phyloP scores from a whole-genome alignment of 2,113 vertebrate species.

The Anguilla japonica region DNA sequence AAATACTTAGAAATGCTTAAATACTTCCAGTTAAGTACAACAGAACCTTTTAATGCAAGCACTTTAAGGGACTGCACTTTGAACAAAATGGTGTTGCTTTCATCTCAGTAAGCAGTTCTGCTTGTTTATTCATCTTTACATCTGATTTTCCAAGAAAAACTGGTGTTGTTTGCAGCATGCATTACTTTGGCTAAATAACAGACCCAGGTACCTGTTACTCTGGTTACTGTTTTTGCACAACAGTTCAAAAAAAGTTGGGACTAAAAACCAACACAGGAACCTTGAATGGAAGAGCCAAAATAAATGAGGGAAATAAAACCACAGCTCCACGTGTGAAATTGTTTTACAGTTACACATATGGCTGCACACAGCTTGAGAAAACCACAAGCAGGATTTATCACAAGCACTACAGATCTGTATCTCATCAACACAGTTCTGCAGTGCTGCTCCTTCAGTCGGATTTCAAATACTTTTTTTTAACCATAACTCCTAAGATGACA shows the following conservation, averaged over 20 bases:
- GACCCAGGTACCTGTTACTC: background rate
- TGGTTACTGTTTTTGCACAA: background rate
- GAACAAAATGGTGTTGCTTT: background rate
- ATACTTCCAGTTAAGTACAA: background rate
- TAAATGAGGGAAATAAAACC: background rate
- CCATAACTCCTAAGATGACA: background rate
- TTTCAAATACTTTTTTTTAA: background rate
- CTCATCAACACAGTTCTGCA: no score
- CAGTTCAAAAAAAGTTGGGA: background rate
- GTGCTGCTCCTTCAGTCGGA: no score
- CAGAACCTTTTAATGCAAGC: background rate
- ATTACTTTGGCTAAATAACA: background rate
- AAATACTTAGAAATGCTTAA: background rate
- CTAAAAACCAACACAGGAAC: background rate
- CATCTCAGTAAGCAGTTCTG: background rate
- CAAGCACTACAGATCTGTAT: no score
- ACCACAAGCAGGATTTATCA: no score
- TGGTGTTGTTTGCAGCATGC: background rate
- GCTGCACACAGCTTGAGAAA: background rate
- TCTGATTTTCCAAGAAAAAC: background rate
- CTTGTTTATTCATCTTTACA: background rate
- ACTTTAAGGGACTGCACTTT: background rate
- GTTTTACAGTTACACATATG: background rate
- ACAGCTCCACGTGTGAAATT: background rate
- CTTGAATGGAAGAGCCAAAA: background rate